Conservation (phyloP, 2,888 invertebrate genomes). For the Stomorhina lunata region DNA sequence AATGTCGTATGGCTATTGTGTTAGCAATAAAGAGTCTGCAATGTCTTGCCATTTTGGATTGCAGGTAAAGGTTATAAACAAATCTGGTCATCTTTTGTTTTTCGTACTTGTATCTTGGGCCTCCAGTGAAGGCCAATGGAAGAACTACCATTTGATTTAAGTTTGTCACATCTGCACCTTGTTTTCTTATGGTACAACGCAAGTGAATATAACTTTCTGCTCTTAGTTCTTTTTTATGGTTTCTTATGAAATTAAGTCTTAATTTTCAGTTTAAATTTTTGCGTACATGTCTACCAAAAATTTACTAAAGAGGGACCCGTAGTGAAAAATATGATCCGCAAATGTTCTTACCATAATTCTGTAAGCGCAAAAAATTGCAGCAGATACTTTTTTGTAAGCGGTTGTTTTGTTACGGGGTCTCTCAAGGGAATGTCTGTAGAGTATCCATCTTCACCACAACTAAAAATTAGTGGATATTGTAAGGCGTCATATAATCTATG, state of each 20-base stretch:
- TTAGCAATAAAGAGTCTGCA: too few relatives aligned
- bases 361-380: conserved; percentile 29
- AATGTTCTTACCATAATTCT: conserved; percentile 1
- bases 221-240: conserved; percentile 3
- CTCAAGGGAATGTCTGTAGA: conserved; percentile 64
- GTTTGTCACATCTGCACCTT: neutral
- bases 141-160: conserved; percentile 51
- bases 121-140: conserved; percentile 3
- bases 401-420: too few relatives aligned
- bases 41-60: conserved; percentile 53
- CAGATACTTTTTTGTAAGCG: conserved; percentile 19
- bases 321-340: conserved; percentile 1
- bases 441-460: conserved; percentile 68
- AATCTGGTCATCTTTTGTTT: conserved; percentile 62
- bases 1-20: conserved; percentile 53
- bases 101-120: conserved; percentile 66
- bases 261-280: conserved; percentile 5
- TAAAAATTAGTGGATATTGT: conserved; percentile 73
- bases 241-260: conserved; percentile 6
- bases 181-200: too few relatives aligned
- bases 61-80: conserved; percentile 55
- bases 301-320: neutral
- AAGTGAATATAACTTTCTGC: conserved; percentile 11
- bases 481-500: conserved; percentile 66
- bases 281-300: conserved; percentile 13